Conservation (phyloP, 1,140 invertebrate species). For the Hycleus cichorii region DNA sequence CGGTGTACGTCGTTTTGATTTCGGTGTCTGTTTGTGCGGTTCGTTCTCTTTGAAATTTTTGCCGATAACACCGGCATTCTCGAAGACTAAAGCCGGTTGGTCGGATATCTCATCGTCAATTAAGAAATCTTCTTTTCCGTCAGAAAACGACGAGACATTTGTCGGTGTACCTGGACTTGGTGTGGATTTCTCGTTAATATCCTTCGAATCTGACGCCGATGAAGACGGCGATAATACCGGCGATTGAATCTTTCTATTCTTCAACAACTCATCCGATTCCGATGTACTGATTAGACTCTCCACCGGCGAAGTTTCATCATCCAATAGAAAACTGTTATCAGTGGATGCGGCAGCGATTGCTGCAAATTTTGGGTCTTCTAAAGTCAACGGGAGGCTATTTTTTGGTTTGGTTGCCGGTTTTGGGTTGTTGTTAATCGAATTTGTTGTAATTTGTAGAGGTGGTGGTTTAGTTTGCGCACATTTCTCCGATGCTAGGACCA, state of each 20-base stretch:
- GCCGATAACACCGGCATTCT: conserved; percentile 45
- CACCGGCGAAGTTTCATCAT: conserved; percentile 73
- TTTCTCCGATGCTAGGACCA: conserved; percentile 49
- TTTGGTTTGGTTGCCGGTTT: conserved; percentile 26
- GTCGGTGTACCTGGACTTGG: conserved; percentile 63
- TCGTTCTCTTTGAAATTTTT: conserved; percentile 30
- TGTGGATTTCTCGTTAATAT: conserved; percentile 37
- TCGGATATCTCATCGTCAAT: conserved; percentile 88
- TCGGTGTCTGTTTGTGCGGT: conserved; percentile 26
- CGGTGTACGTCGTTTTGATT: conserved; percentile 17
- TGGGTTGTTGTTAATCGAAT: conserved; percentile 20
- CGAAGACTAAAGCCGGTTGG: conserved; percentile 75
- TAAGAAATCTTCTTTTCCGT: conserved; percentile 62
- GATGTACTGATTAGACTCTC: conserved; percentile 66
- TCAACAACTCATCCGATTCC: conserved; percentile 46
- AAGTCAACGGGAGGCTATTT: conserved; percentile 44
- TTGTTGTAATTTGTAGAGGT: conserved; percentile 24
- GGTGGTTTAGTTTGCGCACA: conserved; percentile 32
- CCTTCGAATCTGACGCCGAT: conserved; percentile 34
- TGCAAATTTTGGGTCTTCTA: conserved; percentile 70
- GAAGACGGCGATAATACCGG: background rate
- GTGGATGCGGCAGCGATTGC: conserved; percentile 63
- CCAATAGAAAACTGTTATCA: conserved; percentile 53
- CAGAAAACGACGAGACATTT: conserved; percentile 64
- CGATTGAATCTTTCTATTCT: conserved; percentile 38